These are phyloP conservation scores for Microplitis deprimator DNA, from an alignment of 2,888 invertebrate species.

Conservation along the genomic window DNA sequence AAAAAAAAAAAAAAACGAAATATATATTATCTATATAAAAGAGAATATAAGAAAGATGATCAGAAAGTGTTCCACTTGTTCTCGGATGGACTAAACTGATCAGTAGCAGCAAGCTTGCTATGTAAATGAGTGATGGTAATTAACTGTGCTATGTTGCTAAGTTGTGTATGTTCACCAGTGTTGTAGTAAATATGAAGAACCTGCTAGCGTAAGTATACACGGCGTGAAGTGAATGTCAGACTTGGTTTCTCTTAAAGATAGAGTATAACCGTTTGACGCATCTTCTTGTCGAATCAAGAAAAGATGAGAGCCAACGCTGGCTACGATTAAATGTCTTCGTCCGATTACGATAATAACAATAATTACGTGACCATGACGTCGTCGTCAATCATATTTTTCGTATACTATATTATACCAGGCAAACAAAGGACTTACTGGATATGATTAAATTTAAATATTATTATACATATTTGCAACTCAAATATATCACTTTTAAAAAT, in stretches of 20 bases:
- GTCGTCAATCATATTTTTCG: constrained; percentile 44
- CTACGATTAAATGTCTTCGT: constrained; percentile 37
- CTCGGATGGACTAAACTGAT: constrained; percentile 33
- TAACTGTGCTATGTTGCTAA: constrained; percentile 54
- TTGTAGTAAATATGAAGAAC: constrained; percentile 6
- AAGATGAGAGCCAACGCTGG: constrained; percentile 21
- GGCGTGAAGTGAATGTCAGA: constrained; percentile 17
- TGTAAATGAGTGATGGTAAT: constrained; percentile 67
- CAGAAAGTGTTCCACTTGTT: constrained; percentile 17
- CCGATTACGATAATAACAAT: constrained; percentile 45
- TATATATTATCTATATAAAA: constrained; percentile 19
- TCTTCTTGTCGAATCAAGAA: constrained; percentile 20
- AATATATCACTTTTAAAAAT: background rate
- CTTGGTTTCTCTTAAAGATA: constrained; percentile 19
- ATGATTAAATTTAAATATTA: constrained; percentile 25
- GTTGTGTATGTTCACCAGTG: constrained; percentile 36
- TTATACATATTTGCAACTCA: background rate
- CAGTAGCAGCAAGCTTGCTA: constrained; percentile 57
- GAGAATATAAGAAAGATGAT: constrained; percentile 4
- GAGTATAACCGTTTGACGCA: constrained; percentile 27
- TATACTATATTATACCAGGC: constrained; percentile 1
- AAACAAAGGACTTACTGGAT: constrained; percentile 9
- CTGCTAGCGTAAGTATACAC: constrained; percentile 1
- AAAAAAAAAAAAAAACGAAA: background rate
- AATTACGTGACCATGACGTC: constrained; percentile 41